Percentiles rank a stretch among this genome's conserved stretches.
phyloP scores from a whole-genome alignment of 2,797 vertebrate species.

The Pitangus sulphuratus region DNA sequence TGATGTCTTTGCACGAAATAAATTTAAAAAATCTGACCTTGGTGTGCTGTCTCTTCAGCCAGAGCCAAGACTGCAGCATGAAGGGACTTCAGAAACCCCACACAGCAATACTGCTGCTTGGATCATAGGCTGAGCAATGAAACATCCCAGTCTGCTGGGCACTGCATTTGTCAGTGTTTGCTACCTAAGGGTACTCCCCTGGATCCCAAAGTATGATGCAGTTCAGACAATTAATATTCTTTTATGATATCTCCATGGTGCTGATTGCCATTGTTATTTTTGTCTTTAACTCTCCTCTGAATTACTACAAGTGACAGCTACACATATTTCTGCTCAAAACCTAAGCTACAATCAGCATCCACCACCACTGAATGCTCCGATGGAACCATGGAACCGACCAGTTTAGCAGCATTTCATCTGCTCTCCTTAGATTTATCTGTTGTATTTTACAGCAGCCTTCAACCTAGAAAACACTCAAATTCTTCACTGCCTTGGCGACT shows the following conservation, averaged over 20 bases:
- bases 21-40: background rate
- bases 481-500: background rate
- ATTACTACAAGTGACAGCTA: background rate
- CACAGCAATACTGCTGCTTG: background rate
- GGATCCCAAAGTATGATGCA: background rate
- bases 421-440: background rate
- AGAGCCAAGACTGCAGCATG: background rate
- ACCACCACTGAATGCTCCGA: background rate
- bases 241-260: background rate
- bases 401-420: background rate
- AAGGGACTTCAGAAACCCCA: background rate
- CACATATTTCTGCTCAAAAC: background rate
- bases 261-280: background rate
- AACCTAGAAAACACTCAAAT: background rate
- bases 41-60: background rate
- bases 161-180: background rate
- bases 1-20: background rate
- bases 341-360: background rate
- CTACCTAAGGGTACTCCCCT: background rate
- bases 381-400: background rate
- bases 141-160: background rate
- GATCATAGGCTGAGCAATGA: background rate
- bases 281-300: background rate
- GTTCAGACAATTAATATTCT: background rate
- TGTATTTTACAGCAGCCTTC: background rate